These are phyloP conservation scores for Plecturocebus donacophilus DNA, from an alignment of 2,113 vertebrate species.

Conservation along the genomic window DNA sequence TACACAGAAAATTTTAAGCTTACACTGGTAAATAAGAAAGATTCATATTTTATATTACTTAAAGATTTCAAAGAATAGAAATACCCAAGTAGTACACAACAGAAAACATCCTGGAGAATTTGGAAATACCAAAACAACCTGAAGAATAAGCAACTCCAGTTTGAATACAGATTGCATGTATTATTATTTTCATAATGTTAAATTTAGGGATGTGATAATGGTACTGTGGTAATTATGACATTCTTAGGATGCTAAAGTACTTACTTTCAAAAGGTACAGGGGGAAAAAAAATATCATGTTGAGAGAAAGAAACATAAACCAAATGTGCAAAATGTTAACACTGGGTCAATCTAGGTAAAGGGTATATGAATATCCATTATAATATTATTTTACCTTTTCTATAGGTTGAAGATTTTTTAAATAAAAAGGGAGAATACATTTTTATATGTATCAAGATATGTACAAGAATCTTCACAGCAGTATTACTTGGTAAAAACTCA, in stretches of 20 bases:
- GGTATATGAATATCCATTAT: neutral
- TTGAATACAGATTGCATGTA: neutral
- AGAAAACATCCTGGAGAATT: neutral
- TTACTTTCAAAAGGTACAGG: neutral
- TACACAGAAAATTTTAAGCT: neutral
- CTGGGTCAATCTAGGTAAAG: neutral
- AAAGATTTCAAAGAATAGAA: conserved; percentile 4
- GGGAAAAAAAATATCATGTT: neutral
- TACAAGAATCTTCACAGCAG: neutral
- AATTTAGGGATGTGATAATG: neutral
- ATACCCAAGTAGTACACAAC: neutral
- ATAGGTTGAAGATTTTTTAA: conserved; percentile 30
- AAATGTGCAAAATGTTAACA: conserved; percentile 32
- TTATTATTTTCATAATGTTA: neutral
- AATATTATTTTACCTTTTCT: neutral
- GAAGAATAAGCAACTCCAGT: conserved; percentile 22
- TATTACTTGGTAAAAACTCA: neutral
- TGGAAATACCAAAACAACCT: neutral
- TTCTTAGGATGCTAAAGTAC: neutral
- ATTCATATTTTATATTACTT: neutral
- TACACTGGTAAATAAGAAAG: neutral
- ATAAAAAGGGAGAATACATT: neutral
- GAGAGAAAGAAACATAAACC: conserved; percentile 6
- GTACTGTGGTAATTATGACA: neutral
- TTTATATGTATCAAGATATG: neutral